phyloP scores from a whole-genome alignment of 2,797 vertebrate genomes.

The Agapornis canus region DNA sequence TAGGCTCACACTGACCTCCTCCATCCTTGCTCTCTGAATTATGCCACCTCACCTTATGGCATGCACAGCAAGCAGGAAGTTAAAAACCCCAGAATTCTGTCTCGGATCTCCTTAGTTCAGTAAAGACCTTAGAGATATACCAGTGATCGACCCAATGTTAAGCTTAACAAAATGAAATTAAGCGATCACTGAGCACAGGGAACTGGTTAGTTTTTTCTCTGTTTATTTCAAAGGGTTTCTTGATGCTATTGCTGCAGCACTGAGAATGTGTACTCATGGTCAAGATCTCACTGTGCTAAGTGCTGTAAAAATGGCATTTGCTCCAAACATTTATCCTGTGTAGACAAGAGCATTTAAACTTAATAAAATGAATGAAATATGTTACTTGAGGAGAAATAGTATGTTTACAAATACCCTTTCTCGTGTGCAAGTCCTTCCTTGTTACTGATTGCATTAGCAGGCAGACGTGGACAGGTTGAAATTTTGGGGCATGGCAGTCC shows the following conservation, averaged over 20 bases:
- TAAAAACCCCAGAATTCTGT: neutral
- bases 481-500: neutral
- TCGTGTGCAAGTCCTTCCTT: neutral
- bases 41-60: neutral
- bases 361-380: neutral
- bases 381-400: neutral
- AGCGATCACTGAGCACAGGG: neutral
- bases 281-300: neutral
- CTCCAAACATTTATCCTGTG: neutral
- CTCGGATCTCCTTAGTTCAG: neutral
- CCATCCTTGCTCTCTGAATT: neutral
- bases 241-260: neutral
- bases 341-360: neutral
- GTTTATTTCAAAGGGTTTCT: neutral
- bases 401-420: neutral
- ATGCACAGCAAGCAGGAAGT: neutral
- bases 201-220: neutral
- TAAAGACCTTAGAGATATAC: neutral
- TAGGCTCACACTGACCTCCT: neutral
- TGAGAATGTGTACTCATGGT: neutral
- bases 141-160: accelerated
- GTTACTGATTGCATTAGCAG: neutral
- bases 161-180: neutral
- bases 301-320: neutral
- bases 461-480: neutral